Conservation (phyloP, 2,888 invertebrate species). For the Hemaris fuciformis region DNA sequence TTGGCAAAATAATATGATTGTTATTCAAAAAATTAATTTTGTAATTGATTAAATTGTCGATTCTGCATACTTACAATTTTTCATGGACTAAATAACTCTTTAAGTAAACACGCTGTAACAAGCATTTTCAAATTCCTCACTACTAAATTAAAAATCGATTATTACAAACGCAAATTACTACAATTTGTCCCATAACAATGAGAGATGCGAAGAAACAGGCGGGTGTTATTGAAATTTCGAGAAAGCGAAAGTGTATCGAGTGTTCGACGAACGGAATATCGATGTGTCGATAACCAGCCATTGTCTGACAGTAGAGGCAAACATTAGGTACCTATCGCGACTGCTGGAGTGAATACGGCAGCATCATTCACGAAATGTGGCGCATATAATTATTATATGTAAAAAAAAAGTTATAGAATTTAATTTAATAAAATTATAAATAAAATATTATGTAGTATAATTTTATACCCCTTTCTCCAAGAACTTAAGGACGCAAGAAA, state of each 20-base stretch:
- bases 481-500: background rate
- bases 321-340: conserved; percentile 53
- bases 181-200: background rate
- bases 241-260: conserved; percentile 11
- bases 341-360: conserved; percentile 65
- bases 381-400: conserved; percentile 78
- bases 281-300: conserved; percentile 26
- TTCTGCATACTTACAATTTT: no score
- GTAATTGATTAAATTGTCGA: no score
- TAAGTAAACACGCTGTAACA: no score
- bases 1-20: no score
- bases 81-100: no score
- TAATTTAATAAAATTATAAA: conserved; percentile 82
- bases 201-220: background rate
- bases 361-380: conserved; percentile 74
- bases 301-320: conserved; percentile 72
- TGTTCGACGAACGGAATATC: background rate
- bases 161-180: background rate
- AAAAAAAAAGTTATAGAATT: conserved; percentile 81
- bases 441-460: conserved; percentile 54
- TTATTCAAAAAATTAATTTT: no score
- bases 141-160: background rate
- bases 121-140: no score
- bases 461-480: conserved; percentile 28
- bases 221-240: conserved; percentile 2